Base-by-base conservation (phyloP, 2,888 invertebrate genomes). In the Sminthurides aquaticus region DNA sequence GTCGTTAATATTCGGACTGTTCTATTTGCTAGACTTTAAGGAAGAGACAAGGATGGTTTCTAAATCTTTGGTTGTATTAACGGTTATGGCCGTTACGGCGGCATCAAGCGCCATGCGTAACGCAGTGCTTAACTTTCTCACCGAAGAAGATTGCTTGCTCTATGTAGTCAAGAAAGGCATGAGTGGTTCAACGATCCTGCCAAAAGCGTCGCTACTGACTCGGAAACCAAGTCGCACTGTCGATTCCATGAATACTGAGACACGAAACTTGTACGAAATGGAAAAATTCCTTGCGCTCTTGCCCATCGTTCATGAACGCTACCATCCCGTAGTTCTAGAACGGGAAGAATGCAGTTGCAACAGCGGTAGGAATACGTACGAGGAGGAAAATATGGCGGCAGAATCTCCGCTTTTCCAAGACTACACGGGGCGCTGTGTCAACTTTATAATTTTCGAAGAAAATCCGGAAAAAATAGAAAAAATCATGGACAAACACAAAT, bases 361-460 rank as follows among this genome's bases (percentile, higher is more conserved):
- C 20, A 8, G 20, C 3, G 5, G 20, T 15, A 8, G 43, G 18
- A 5, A 8, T 20, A 18, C 18, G 20, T 52, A 8, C 20, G 52
- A 22, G 22, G 52, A 52, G 20, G 52, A 52, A 5, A 20, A 20
- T 8, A 18, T 8, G 15, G 8, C 20, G 22, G 52, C 52, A 18
- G 52, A 52, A 5, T 8, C 52, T 20, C 52, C 52, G 5, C 18
- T 52, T 5, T 52, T 52, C 52, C 18, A 20, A 22, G 52, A 8
- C 5, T 52, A 43, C 22, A n/a, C 58, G 2, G 58, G 58, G 2
- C 20, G 28, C 20, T 58, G 58, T 24, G 11, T 58, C 22, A 58
- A 58, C 28, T 58, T 58, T n/a, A n/a, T 58, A 20, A 8, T 58
- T 8, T 43, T 58, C 15, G 20, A 43, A 11, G 48, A 58, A 3